phyloP scores from a whole-genome alignment of 1,140 invertebrate genomes.

The Bombus breviceps region DNA sequence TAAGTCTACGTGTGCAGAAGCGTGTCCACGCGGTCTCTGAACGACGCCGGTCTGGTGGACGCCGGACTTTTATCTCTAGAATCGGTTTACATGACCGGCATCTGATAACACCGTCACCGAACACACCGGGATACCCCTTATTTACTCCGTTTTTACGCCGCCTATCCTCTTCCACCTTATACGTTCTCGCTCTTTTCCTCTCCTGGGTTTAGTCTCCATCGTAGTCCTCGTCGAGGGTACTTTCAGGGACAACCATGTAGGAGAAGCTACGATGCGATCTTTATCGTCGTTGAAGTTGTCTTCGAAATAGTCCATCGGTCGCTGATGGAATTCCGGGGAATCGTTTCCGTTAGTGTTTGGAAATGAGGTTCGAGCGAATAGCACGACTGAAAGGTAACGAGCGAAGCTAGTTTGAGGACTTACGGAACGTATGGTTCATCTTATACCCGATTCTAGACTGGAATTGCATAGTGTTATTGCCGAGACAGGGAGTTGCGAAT shows the following conservation, averaged over 20 bases:
- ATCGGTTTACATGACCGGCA: slow-evolving; percentile 76
- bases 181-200: neutral
- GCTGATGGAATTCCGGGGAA: neutral
- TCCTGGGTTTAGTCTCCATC: no score
- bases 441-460: neutral
- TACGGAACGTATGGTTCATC: neutral
- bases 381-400: neutral
- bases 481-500: neutral
- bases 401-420: no score
- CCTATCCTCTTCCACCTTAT: slow-evolving; percentile 8
- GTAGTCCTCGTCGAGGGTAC: neutral
- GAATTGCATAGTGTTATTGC: neutral
- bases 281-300: slow-evolving; percentile 26
- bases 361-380: no score
- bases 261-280: slow-evolving; percentile 9
- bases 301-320: neutral
- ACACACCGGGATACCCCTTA: slow-evolving; percentile 69
- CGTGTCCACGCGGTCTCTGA: slow-evolving; percentile 46
- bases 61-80: slow-evolving; percentile 69
- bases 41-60: slow-evolving; percentile 63
- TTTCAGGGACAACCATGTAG: neutral
- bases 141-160: slow-evolving; percentile 59
- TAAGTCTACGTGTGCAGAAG: slow-evolving; percentile 14
- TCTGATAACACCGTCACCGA: slow-evolving; percentile 67
- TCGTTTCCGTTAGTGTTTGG: neutral